Percentiles rank a stretch among this genome's conserved stretches.
Evolutionary conservation across 35 echinoderm and acorn worm genomes (phyloP).

Genomic region (Ophioderma brevispina): DNA sequence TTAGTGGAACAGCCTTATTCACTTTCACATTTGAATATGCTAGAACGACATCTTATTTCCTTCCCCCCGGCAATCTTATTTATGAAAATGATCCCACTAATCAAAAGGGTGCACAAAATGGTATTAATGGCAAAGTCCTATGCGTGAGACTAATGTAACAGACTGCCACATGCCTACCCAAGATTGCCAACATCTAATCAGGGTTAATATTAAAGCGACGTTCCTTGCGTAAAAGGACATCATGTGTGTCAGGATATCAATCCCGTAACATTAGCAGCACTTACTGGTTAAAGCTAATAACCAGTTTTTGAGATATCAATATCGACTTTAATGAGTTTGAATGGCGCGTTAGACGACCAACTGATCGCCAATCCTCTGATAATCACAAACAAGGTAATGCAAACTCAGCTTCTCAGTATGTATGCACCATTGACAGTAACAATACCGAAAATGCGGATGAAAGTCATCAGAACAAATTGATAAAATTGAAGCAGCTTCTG

Average conservation of each 20-base stretch:
- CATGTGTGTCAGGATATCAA: not conserved
- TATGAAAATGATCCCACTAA: not conserved
- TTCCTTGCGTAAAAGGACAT: not conserved
- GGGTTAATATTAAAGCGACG: not conserved
- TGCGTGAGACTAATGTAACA: conserved; percentile 12
- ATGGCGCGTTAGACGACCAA: not conserved
- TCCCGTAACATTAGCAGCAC: not conserved
- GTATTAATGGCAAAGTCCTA: not conserved
- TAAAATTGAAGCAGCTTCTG: no score
- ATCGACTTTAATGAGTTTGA: not conserved
- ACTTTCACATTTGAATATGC: not conserved
- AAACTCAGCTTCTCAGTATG: no score
- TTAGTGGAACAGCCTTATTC: not conserved
- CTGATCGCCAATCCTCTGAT: not conserved
- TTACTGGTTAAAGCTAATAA: not conserved
- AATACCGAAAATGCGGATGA: no score
- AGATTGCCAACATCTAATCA: not conserved
- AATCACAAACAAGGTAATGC: no score
- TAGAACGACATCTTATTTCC: not conserved
- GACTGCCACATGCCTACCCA: not conserved
- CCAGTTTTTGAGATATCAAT: not conserved
- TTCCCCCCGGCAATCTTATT: not conserved
- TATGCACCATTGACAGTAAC: no score
- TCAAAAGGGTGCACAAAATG: not conserved
- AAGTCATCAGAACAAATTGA: no score